Conservation (phyloP, 2,888 invertebrate species). For the Troilus luridus region DNA sequence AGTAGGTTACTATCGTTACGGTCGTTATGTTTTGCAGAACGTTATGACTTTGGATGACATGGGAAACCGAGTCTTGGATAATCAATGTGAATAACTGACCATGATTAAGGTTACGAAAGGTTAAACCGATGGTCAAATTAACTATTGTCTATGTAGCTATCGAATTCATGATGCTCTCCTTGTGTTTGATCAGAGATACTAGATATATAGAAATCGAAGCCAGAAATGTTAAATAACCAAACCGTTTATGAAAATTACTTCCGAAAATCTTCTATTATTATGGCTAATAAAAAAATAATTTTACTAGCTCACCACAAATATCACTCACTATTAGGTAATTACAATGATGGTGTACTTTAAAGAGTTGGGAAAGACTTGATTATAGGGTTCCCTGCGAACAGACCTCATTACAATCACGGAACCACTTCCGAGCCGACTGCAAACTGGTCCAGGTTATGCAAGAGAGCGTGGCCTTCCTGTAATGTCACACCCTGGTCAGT, state of each 20-base stretch:
- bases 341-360: background rate
- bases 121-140: too few species aligned
- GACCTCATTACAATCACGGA: background rate
- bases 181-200: background rate
- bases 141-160: too few species aligned
- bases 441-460: background rate
- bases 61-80: too few species aligned
- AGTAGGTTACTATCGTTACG: too few species aligned
- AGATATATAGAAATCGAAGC: background rate
- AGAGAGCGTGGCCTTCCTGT: background rate
- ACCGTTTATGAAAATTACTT: background rate
- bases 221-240: background rate
- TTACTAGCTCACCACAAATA: background rate
- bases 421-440: background rate
- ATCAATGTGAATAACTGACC: too few species aligned
- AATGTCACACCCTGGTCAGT: conserved; percentile 26
- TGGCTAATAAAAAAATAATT: background rate
- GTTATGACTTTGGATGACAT: too few species aligned
- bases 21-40: too few species aligned
- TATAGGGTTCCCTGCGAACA: background rate
- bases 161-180: too few species aligned
- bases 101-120: too few species aligned
- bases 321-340: background rate
- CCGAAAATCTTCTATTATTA: background rate
- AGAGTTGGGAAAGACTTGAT: conserved; percentile 18